Evolutionary conservation across 2,113 vertebrate genomes (phyloP), one percentile per base, ranked within the genome.

Genomic region (Caretta caretta): DNA sequence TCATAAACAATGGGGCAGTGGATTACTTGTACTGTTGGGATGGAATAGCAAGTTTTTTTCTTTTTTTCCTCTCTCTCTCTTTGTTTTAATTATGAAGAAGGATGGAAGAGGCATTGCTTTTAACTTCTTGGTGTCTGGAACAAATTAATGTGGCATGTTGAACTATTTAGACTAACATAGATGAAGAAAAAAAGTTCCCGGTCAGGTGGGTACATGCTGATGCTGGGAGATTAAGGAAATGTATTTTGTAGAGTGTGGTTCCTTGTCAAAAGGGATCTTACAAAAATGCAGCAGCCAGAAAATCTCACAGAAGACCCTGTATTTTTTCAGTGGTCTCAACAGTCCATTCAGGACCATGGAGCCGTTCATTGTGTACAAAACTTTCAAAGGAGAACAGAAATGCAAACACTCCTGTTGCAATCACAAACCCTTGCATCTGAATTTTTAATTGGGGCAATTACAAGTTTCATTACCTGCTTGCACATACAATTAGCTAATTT

Each of bases 61-160:
- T 17, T 19, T 69, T 19, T n/a, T 10, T 3, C 3, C 38, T 38
- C 12, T 42, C 42, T 9, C 48, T 9, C 42, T 6, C 95, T 91
- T 88, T 82, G 93, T 95, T 92, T 81, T 86, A 79, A 42, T 88
- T 88, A 78, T 90, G 80, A 91, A 57, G 53, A 85, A 80, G 1
- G 3, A 90, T 72, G 48, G 92, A 90, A 91, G 50, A 89, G 24
- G 48, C 25, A 46, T 56, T 89, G 38, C 72, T 91, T 86, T 88
- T 92, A 92, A 80, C 50, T 80, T 89, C 83, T 69, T 86, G 89
- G 91, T 93, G 79, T 48, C 56, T 79, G 5, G 31, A 86, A 88
- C 38, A 46, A 89, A 48, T 83, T 88, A 80, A 1, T 87, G 69
- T 76, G 3, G 0, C 83, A 79, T 46, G 81, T 65, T 87, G 81